Percentiles rank a stretch among this genome's conserved stretches.
These are phyloP conservation scores for Musca vetustissima DNA, from an alignment of 1,140 invertebrate genomes.

Conservation along the genomic window DNA sequence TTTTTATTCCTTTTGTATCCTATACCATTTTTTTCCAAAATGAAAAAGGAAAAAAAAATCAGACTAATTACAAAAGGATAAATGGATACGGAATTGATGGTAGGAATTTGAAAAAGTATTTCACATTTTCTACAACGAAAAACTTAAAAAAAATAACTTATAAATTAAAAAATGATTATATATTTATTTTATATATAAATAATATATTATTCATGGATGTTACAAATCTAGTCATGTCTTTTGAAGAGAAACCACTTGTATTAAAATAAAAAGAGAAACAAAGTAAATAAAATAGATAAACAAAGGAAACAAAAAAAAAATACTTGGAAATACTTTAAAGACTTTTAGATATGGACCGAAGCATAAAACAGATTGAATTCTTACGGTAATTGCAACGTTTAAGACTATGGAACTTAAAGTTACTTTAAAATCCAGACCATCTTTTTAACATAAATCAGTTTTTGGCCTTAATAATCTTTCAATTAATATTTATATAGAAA, in stretches of 20 bases:
- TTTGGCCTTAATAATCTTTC: no score
- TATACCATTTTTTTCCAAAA: not conserved
- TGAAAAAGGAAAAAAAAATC: no score
- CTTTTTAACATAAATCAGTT: no score
- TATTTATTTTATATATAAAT: constrained; percentile 1
- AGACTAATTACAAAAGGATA: no score
- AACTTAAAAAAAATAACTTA: not conserved
- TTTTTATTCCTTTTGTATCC: constrained; percentile 10
- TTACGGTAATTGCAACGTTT: no score
- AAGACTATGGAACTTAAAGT: no score
- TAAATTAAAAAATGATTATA: not conserved
- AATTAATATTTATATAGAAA: no score
- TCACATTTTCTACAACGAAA: constrained; percentile 16
- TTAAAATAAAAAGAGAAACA: not conserved
- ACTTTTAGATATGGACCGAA: no score
- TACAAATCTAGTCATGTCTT: constrained; percentile 16
- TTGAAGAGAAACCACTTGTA: constrained; percentile 5
- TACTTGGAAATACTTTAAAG: constrained; percentile 10
- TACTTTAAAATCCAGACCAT: no score
- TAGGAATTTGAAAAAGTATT: not conserved
- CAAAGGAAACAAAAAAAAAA: not conserved
- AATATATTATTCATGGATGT: not conserved
- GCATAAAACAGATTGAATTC: no score
- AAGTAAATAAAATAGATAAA: no score
- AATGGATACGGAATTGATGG: no score